phyloP scores from a whole-genome alignment of 2,113 vertebrate genomes.

The Microtus richardsoni region DNA sequence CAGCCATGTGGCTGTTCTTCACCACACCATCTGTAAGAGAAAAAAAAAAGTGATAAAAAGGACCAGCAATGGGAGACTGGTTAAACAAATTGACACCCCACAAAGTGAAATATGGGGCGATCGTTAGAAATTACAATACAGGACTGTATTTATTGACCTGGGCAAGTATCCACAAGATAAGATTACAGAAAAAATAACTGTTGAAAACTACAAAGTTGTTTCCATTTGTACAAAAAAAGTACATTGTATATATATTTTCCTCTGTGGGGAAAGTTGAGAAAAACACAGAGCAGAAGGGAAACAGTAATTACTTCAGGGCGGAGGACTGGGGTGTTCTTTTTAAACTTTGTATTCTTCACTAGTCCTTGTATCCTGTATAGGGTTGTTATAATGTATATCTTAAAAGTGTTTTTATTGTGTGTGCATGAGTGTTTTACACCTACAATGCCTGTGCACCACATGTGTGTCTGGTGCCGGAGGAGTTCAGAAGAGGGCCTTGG shows the following conservation, averaged over 20 bases:
- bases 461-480: neutral
- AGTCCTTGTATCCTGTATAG: neutral
- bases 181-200: constrained; percentile 68
- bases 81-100: constrained; percentile 20
- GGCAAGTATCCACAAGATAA: constrained; percentile 48
- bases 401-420: neutral
- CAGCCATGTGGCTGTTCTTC: neutral
- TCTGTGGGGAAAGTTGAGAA: neutral
- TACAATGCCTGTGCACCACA: neutral
- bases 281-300: neutral
- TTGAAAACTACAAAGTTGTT: neutral
- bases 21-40: neutral
- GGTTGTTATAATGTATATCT: neutral
- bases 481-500: neutral
- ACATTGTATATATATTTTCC: neutral
- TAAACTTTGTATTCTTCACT: neutral
- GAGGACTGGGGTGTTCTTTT: neutral
- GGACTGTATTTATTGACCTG: constrained; percentile 50
- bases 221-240: neutral
- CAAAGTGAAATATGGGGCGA: neutral
- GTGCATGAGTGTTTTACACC: neutral
- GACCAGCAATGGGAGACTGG: neutral
- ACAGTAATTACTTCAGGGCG: neutral
- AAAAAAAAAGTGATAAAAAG: neutral
- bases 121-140: neutral